Evolutionary conservation across 2,797 vertebrate species (phyloP), one percentile per base, ranked within the genome.

Genomic region (Pipistrellus pipistrellus): DNA sequence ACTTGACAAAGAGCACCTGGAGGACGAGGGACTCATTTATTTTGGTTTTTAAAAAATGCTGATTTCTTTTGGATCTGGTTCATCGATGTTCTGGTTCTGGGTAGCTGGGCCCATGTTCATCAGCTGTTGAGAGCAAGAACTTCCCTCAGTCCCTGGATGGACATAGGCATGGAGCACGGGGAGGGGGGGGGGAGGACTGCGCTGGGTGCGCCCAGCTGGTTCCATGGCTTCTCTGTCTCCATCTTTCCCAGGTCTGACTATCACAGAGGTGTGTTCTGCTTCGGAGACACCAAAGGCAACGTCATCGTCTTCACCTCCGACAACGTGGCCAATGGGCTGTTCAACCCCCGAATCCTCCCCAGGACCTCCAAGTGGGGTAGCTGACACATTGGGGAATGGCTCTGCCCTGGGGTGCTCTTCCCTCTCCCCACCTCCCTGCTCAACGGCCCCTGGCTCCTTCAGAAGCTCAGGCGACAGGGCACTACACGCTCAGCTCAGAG

Each of bases 201-300:
- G 23, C 35, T 0, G 1, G 62, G 9, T 32, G 6, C 0, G 4
- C 51, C 11, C 38, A 57, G 69, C 30, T 2, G 0, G 6, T n/a
- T 55, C 86, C 9, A 8, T 3, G 23, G 7, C 35, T 20, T 91
- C n/a, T 41, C 27, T 57, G 8, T 57, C 71, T 78, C 32, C 7
- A 1, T 64, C 35, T 89, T 57, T 14, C 32, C 41, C 64, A 98
- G 98, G 98, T 97, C 98, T 0, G 94, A 98, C 84, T 96, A 93
- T 17, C 90, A 44, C 14, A 97, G 93, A 89, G 97, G 87, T 2
- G 95, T 98, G n/a, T 98, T 98, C 95, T 98, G 97, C 27, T 77
- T 77, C 0, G 98, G 98, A 8, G 98, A 98, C 41, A 66, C 38
- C n/a, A 96, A 97, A 11, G 98, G 98, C 8, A 97, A 83, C 11